A percentile compares a stretch with the other conserved stretches of the same genome.
These are phyloP conservation scores for Puma concolor DNA, from an alignment of 2,113 vertebrate genomes.

Conservation along the genomic window DNA sequence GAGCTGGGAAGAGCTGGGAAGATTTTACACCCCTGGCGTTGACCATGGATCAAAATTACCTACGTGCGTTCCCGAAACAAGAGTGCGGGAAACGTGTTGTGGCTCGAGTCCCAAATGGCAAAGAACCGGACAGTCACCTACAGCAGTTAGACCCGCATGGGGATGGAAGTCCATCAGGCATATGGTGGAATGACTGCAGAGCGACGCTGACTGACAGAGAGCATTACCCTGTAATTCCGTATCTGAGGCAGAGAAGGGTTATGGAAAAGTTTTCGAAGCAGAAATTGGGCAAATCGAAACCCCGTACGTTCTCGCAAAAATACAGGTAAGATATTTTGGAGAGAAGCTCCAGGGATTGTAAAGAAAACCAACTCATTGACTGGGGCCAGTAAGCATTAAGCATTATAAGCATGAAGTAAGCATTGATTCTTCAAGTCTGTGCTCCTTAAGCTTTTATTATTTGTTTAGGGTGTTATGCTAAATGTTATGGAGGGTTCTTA, in stretches of 20 bases:
- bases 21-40: neutral
- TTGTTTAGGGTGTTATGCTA: neutral
- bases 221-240: constrained; percentile 34
- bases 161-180: neutral
- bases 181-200: neutral
- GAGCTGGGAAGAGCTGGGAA: neutral
- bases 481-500: neutral
- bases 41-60: constrained; percentile 27
- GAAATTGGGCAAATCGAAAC: neutral
- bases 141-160: neutral
- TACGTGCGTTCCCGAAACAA: neutral
- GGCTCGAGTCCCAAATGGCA: neutral
- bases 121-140: neutral
- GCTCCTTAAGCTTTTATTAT: neutral
- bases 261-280: constrained; percentile 47
- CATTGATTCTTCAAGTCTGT: neutral
- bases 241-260: neutral
- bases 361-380: neutral
- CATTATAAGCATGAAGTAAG: neutral
- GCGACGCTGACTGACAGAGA: constrained; percentile 38
- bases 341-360: neutral
- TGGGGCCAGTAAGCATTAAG: neutral
- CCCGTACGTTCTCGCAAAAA: neutral
- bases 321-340: neutral
- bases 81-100: neutral